Evolutionary conservation across 2,113 vertebrate genomes (phyloP).

Genomic region (Istiophorus platypterus): DNA sequence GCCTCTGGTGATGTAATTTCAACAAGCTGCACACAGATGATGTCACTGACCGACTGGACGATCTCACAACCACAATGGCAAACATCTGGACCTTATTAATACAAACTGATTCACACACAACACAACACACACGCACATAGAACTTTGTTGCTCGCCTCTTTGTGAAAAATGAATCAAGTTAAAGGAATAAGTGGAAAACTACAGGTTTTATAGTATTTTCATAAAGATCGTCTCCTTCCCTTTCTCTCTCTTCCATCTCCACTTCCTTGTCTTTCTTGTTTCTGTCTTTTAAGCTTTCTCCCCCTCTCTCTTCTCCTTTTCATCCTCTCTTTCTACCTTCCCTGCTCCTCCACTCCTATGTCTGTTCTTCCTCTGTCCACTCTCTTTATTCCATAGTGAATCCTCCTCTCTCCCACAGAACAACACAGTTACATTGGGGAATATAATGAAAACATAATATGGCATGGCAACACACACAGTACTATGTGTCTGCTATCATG

Average conservation of each 20-base stretch:
- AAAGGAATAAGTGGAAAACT: conserved; percentile 2
- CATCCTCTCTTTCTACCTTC: too few relatives aligned
- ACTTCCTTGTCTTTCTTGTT: not conserved
- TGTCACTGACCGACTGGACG: conserved; percentile 68
- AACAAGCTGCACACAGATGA: conserved; percentile 58
- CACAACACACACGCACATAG: not conserved
- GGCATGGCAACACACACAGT: too few relatives aligned
- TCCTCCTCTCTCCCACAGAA: too few relatives aligned
- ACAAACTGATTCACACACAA: not conserved
- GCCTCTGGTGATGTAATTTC: conserved; percentile 56
- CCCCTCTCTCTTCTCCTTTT: not conserved
- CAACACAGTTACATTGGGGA: too few relatives aligned
- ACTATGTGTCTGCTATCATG: not conserved
- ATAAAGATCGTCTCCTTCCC: not conserved
- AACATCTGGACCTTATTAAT: conserved; percentile 66
- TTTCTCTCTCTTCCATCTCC: not conserved
- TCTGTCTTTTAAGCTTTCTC: not conserved
- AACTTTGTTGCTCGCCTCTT: not conserved
- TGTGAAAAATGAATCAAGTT: conserved; percentile 1
- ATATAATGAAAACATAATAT: too few relatives aligned
- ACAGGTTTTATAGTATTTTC: conserved; percentile 2
- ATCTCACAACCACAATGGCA: conserved; percentile 52
- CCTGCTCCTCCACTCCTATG: not conserved
- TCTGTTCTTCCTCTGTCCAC: too few relatives aligned
- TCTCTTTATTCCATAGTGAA: too few relatives aligned